Base-by-base conservation (phyloP, 2,888 invertebrate species). In the Pyrocoelia pectoralis region DNA sequence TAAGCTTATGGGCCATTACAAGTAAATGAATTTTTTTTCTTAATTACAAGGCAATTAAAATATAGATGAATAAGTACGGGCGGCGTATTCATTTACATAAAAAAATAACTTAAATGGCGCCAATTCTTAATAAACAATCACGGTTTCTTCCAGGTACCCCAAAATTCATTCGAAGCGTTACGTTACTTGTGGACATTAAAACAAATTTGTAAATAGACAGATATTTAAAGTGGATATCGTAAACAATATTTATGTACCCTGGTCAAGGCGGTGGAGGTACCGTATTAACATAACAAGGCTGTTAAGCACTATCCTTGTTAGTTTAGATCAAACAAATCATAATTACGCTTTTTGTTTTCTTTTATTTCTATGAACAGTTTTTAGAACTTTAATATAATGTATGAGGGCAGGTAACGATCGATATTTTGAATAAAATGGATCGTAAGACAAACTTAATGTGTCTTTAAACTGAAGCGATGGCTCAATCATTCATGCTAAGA, bases 171-270 rank as follows among this genome's bases (percentile, higher is more conserved):
- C 70, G 58, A 65, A 73, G 72, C 73, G 70, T 74, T 75, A 74
- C 73, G 60, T 75, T 74, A 73, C 72, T 72, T 72, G 73, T 72
- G 69, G 69, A 70, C 74, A 76, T 76, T 76, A 74, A 75, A 73
- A 75, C 75, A 72, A 75, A 76, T 76, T 75, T 74, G 76, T 76
- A 75, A 75, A 75, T 74, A 73, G 73, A 69, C 72, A 70, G 70
- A 70, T 68, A 43, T 43, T 68, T 61, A 60, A 55, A 66, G 68
- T 68, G 68, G 72, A 70, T 43, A 43, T 43, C 41, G 41, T 43
- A 72, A 71, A 72, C 71, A 70, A 73, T 70, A 71, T 68, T 67
- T 62, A 66, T 67, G 68, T 33, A 33, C 66, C 58, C 55, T 58
- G 67, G 70, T 58, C 68, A 59, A 68, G 68, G 71, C 67, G 70